phyloP scores from a whole-genome alignment of 2,113 vertebrate species.

The Xiphophorus maculatus region DNA sequence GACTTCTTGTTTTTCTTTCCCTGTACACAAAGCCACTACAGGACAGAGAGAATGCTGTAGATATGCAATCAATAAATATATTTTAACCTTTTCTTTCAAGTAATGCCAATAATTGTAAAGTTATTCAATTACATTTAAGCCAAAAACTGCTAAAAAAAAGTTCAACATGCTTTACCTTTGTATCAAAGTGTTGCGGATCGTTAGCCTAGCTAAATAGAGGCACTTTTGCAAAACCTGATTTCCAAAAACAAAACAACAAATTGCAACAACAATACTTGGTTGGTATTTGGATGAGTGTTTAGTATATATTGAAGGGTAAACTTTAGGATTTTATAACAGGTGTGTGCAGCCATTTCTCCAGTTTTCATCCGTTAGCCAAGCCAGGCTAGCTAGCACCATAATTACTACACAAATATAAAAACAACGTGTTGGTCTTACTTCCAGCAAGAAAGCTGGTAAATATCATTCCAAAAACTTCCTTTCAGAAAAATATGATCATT shows the following conservation, averaged over 20 bases:
- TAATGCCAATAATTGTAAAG: too few relatives aligned
- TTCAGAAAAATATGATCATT: conserved; percentile 28
- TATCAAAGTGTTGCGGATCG: not conserved
- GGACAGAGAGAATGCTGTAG: conserved; percentile 34
- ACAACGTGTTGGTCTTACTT: not conserved
- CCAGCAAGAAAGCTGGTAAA: conserved; percentile 6
- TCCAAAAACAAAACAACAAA: not conserved
- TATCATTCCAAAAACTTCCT: not conserved
- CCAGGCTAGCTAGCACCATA: not conserved
- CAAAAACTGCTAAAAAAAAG: conserved; percentile 1
- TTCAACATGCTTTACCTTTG: conserved; percentile 5
- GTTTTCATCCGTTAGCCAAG: not conserved
- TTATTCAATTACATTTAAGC: not conserved
- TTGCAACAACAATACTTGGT: not conserved
- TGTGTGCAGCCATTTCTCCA: not conserved
- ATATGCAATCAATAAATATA: conserved; percentile 42
- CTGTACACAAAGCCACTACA: conserved; percentile 38
- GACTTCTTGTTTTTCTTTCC: conserved; percentile 29
- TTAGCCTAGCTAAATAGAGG: not conserved
- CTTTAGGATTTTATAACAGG: not conserved
- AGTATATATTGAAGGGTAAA: not conserved
- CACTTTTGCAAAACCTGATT: not conserved
- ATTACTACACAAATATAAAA: not conserved
- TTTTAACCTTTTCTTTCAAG: conserved; percentile 20
- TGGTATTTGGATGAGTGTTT: not conserved